Evolutionary conservation across 2,888 invertebrate genomes (phyloP).

Genomic region (Chaetoderma sp.): DNA sequence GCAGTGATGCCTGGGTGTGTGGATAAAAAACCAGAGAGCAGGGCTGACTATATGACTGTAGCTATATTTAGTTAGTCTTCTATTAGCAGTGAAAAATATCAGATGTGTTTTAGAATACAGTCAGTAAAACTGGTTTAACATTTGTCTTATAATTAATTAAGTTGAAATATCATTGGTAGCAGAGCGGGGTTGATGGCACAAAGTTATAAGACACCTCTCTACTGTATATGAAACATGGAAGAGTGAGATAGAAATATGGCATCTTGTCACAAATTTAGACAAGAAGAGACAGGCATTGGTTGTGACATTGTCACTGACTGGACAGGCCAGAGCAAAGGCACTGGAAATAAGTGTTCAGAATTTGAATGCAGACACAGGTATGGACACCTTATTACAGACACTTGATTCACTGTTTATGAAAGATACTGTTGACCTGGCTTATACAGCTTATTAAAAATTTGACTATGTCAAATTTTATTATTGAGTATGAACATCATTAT

Average conservation of each 20-base stretch:
- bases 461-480: not conserved
- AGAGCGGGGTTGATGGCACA: not conserved
- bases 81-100: no score
- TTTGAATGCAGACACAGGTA: not conserved
- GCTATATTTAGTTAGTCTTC: no score
- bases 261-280: constrained; percentile 9
- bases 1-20: no score
- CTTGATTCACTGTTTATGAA: constrained; percentile 2
- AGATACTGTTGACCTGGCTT: constrained; percentile 1
- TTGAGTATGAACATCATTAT: not conserved
- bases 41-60: no score
- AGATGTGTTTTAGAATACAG: no score
- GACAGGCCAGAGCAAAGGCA: constrained; percentile 7
- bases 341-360: not conserved
- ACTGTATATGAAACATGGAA: constrained; percentile 10
- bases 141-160: no score
- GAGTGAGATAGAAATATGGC: constrained; percentile 9
- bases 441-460: constrained; percentile 7
- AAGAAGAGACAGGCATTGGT: constrained; percentile 10
- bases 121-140: no score
- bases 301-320: constrained; percentile 6
- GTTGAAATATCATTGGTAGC: not conserved
- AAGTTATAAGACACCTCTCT: no score
- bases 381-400: not conserved
- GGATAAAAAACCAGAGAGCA: no score